These are phyloP conservation scores for Xerus rutilus DNA, from an alignment of 2,797 vertebrate genomes.

Conservation along the genomic window DNA sequence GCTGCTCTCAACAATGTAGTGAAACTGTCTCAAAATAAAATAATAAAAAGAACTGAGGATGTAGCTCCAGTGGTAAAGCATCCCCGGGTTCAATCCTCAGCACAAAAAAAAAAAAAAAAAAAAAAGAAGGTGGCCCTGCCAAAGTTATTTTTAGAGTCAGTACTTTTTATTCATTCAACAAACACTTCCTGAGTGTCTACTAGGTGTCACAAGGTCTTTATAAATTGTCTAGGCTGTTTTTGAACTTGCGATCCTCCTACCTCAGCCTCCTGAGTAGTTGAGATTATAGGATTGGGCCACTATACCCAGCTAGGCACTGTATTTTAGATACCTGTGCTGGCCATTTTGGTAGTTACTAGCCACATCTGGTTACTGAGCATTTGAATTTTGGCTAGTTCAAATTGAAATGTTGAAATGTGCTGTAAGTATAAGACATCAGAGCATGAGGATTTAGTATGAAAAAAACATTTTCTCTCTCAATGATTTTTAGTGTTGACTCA, in stretches of 20 bases:
- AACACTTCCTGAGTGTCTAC: neutral
- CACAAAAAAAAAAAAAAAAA: no score
- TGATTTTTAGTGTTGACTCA: conserved; percentile 42
- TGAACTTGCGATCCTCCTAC: neutral
- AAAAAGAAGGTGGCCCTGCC: neutral
- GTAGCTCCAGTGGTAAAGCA: no score
- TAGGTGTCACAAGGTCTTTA: neutral
- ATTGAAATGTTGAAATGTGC: neutral
- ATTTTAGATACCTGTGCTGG: neutral
- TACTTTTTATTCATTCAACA: neutral
- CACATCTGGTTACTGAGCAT: neutral
- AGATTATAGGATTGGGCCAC: neutral
- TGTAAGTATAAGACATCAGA: neutral
- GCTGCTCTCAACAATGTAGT: no score
- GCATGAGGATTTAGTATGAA: neutral
- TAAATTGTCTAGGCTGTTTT: neutral
- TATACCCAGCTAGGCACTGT: neutral
- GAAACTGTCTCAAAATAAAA: no score
- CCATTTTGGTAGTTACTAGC: neutral
- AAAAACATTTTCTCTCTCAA: neutral
- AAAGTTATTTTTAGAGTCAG: neutral
- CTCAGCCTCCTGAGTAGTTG: neutral
- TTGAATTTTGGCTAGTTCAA: neutral
- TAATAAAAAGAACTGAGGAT: no score
- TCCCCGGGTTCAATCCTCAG: no score